phyloP scores from a whole-genome alignment of 2,888 invertebrate genomes.

The Acanthosoma haemorrhoidale region DNA sequence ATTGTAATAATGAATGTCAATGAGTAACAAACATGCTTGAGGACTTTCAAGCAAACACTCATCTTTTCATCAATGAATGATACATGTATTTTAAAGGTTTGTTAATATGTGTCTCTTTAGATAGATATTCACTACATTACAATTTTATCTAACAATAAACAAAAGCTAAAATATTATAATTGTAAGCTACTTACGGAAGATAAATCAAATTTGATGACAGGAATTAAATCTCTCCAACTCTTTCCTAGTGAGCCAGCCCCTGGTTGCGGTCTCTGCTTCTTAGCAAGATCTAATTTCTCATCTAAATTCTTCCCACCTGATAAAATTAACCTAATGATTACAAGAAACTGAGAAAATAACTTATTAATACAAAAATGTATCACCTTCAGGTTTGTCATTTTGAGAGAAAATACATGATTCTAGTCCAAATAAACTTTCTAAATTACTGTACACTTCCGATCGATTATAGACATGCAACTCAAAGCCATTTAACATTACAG shows the following conservation, averaged over 20 bases:
- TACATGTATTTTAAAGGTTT: too few relatives aligned
- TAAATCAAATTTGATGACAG: conserved; percentile 91
- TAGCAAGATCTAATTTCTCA: conserved; percentile 15
- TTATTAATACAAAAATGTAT: background rate
- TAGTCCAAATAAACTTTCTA: conserved; percentile 83
- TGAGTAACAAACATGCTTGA: background rate
- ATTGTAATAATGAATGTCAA: too few relatives aligned
- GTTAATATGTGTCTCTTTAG: too few relatives aligned
- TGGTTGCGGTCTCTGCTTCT: conserved; percentile 51
- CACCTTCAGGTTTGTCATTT: conserved; percentile 44
- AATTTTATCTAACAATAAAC: too few relatives aligned
- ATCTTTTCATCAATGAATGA: too few relatives aligned
- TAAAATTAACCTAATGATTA: background rate
- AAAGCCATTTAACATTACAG: conserved; percentile 86
- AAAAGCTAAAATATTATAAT: too few relatives aligned
- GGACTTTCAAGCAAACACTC: too few relatives aligned
- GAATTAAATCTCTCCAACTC: conserved; percentile 92
- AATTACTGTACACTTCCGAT: conserved; percentile 74
- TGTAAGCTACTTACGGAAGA: conserved; percentile 69
- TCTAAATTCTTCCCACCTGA: background rate
- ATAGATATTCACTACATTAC: too few relatives aligned
- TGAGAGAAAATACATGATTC: conserved; percentile 67
- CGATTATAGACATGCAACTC: conserved; percentile 94
- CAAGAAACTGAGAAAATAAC: background rate
- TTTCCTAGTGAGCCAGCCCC: conserved; percentile 74